These are phyloP conservation scores for Embidobia sp. DNA, from an alignment of 2,888 invertebrate genomes.

Conservation along the genomic window DNA sequence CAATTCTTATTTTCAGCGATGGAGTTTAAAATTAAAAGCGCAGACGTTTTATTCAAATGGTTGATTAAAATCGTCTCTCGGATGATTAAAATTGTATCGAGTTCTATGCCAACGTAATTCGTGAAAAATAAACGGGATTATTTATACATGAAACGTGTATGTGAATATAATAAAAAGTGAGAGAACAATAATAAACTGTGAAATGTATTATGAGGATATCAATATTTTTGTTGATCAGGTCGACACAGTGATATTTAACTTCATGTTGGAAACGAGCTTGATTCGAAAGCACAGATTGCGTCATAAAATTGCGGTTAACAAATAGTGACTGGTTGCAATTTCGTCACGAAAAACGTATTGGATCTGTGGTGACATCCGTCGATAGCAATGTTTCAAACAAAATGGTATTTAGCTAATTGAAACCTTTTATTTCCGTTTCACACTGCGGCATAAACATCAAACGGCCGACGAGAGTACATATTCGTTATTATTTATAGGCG, in stretches of 20 bases:
- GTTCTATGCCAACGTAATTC: background rate
- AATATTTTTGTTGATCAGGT: conserved; percentile 54
- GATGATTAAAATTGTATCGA: conserved; percentile 22
- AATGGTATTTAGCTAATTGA: conserved; percentile 56
- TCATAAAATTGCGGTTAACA: conserved; percentile 63
- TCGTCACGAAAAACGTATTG: conserved; percentile 58
- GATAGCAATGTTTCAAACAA: conserved; percentile 55
- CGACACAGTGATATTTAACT: conserved; percentile 52
- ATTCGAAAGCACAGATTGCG: conserved; percentile 50
- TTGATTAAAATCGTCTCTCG: conserved; percentile 20
- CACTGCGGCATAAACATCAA: conserved; percentile 20
- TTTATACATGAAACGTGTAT: conserved; percentile 28
- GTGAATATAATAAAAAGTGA: conserved; percentile 47
- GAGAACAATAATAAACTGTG: conserved; percentile 53
- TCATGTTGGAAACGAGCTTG: conserved; percentile 48
- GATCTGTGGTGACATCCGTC: conserved; percentile 51
- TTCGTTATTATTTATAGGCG: conserved; percentile 19
- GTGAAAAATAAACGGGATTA: conserved; percentile 29
- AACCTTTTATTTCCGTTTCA: conserved; percentile 47
- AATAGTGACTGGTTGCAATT: conserved; percentile 57
- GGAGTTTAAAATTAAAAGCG: no score
- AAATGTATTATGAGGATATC: conserved; percentile 51
- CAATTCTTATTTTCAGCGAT: no score
- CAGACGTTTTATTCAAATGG: conserved; percentile 1
- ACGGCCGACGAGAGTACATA: background rate